Conservation (phyloP, 2,888 invertebrate species). For the Apotomis capreana region DNA sequence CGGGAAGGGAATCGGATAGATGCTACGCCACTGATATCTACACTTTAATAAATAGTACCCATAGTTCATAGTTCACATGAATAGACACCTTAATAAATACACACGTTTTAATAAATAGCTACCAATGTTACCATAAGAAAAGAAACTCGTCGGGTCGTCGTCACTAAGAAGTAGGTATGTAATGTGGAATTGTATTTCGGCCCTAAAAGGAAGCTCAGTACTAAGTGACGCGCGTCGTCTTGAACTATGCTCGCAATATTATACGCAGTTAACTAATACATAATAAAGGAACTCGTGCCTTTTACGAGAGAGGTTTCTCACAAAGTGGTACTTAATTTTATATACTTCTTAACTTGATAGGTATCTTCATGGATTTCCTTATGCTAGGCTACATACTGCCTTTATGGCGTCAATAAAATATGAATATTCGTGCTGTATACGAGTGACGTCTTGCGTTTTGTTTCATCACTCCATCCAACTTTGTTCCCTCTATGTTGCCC, state of each 20-base stretch:
- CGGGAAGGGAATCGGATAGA: no score
- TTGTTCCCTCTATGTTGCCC: conserved; percentile 56
- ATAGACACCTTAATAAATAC: no score
- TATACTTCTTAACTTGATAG: conserved; percentile 28
- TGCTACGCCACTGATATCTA: no score
- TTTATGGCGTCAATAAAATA: conserved; percentile 58
- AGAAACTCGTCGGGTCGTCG: no score
- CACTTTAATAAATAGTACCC: no score
- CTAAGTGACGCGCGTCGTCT: conserved; percentile 11
- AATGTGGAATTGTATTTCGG: no score
- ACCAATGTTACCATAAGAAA: no score
- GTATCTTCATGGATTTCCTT: conserved; percentile 34
- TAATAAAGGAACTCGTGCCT: conserved; percentile 14
- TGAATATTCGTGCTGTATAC: conserved; percentile 55
- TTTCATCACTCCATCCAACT: conserved; percentile 65
- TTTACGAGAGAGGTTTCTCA: conserved; percentile 34
- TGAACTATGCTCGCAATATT: not conserved
- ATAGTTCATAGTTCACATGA: no score
- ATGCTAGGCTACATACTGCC: conserved; percentile 48
- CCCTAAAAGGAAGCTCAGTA: conserved; percentile 4
- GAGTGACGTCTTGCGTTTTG: conserved; percentile 50
- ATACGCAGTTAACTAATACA: conserved; percentile 16
- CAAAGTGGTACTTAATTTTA: conserved; percentile 38
- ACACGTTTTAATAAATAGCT: no score
- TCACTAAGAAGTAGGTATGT: no score